Base-by-base conservation (phyloP, 2,797 vertebrate genomes). In the Rhinatrema bivittatum region DNA sequence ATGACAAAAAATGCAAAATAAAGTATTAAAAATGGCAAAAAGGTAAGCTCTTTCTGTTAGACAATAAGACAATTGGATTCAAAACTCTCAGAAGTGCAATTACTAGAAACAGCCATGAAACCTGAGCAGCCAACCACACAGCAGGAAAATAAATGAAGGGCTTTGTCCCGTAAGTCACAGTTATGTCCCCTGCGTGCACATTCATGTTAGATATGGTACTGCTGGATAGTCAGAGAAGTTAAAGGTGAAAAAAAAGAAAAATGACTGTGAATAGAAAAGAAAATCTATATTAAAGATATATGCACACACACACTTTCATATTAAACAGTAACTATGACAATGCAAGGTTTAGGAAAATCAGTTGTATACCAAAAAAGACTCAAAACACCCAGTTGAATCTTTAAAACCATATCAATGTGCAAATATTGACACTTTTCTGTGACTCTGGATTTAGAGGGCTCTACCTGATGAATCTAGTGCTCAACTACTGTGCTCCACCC, bases 11-110 rank as follows among this genome's bases (percentile, higher is more conserved):
- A n/a, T n/a, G n/a, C n/a, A n/a, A n/a, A n/a, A n/a, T n/a, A n/a
- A n/a, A n/a, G n/a, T 46, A 52, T 28, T 26, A 20, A 22, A 16
- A 30, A 42, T 47, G 29, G 56, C 57, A 62, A 50, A 53, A 57
- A 42, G 7, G 12, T 20, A 46, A 50, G 11, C n/a, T 44, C 5
- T 42, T 16, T 39, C 20, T 26, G 26, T 34, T 23, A 35, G 22
- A 3, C 10, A 35, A 23, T 42, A 38, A 35, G 25, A 39, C n/a
- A 48, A 27, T 15, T 51, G 18, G n/a, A 38, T 53, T 41, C 42
- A 33, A 29, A 42, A 10, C 10, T 43, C 21, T 55, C 22, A 7
- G 17, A 39, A 47, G 32, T 47, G 12, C 38, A 60, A 39, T 55
- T 57, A 48, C 10, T 29, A 48, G 44, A 45, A 16, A 30, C n/a